These are phyloP conservation scores for Pedionomus torquatus DNA, from an alignment of 2,113 vertebrate genomes.

Conservation along the genomic window DNA sequence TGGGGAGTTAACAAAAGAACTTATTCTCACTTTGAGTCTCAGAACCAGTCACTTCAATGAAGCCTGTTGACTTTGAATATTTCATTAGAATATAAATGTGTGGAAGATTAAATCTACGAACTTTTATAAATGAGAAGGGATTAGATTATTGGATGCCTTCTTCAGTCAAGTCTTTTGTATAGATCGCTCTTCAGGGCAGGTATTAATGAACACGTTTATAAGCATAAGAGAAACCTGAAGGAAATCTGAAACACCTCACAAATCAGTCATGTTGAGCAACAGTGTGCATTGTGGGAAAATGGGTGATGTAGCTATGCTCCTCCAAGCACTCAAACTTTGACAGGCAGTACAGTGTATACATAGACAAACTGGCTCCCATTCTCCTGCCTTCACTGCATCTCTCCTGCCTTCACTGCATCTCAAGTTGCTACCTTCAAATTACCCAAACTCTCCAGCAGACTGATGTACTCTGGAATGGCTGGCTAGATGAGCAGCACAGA, in stretches of 20 bases:
- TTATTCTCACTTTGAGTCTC: neutral
- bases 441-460: neutral
- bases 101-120: neutral
- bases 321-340: neutral
- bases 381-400: neutral
- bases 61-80: neutral
- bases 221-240: neutral
- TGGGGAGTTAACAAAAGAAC: neutral
- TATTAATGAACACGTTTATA: neutral
- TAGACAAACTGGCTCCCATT: neutral
- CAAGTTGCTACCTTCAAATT: neutral
- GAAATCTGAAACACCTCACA: neutral
- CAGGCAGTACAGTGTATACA: neutral
- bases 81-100: neutral
- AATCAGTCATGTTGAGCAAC: neutral
- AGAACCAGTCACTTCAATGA: neutral
- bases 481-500: neutral
- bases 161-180: neutral
- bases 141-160: neutral
- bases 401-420: neutral
- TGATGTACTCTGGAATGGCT: rapidly evolving
- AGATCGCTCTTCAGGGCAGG: neutral
- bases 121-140: neutral
- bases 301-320: neutral
- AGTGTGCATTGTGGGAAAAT: neutral